These are phyloP conservation scores for Phyllotreta cruciferae DNA, from an alignment of 2,888 invertebrate genomes.

Conservation along the genomic window DNA sequence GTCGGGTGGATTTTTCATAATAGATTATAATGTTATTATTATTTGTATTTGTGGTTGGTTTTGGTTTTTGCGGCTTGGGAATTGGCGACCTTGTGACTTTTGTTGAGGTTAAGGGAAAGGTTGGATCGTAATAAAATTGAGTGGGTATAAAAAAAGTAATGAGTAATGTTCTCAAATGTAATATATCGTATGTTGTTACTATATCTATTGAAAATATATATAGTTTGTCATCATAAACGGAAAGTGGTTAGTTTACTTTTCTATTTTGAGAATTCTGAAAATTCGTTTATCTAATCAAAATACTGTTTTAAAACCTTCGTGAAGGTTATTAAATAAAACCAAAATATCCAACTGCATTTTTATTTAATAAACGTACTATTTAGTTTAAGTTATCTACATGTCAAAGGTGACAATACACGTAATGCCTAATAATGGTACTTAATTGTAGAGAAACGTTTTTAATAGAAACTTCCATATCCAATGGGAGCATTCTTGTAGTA, in stretches of 20 bases:
- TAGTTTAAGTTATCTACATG: too few relatives aligned
- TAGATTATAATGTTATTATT: conserved; percentile 8
- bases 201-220: too few relatives aligned
- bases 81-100: conserved; percentile 14
- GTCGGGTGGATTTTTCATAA: conserved; percentile 11
- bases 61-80: conserved; percentile 9
- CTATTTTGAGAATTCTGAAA: too few relatives aligned
- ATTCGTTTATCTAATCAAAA: too few relatives aligned
- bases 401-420: too few relatives aligned
- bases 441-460: conserved; percentile 3
- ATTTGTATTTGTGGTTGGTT: not conserved
- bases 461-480: conserved; percentile 8
- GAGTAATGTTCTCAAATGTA: too few relatives aligned
- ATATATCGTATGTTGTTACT: too few relatives aligned
- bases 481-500: conserved; percentile 64
- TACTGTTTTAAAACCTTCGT: too few relatives aligned
- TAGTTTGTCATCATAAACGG: too few relatives aligned
- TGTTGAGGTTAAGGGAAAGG: conserved; percentile 22
- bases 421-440: not conserved
- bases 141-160: too few relatives aligned
- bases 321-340: not conserved
- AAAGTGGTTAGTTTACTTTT: too few relatives aligned
- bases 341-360: conserved; percentile 8
- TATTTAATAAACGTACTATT: not conserved
- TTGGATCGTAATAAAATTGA: too few relatives aligned